Conservation (phyloP, 2,113 vertebrate genomes). For the Heterotilapia buettikoferi region DNA sequence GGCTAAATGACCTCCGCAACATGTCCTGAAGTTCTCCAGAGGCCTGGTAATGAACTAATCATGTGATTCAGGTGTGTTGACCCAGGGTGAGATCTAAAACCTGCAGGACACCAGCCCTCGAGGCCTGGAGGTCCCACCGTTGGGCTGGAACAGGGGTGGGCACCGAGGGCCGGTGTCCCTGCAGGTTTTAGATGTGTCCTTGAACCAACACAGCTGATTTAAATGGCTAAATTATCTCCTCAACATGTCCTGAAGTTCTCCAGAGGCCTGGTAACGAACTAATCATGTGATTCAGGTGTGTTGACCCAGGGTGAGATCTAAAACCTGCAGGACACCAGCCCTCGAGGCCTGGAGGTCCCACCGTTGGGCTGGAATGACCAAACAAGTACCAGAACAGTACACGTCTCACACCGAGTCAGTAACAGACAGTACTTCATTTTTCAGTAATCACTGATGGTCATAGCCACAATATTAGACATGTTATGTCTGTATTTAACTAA, state of each 20-base stretch:
- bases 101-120: neutral
- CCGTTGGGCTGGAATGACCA: neutral
- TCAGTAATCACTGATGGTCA: neutral
- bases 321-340: neutral
- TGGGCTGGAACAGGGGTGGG: neutral
- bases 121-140: too few relatives aligned
- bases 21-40: rapidly evolving
- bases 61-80: neutral
- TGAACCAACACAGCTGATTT: neutral
- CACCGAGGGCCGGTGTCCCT: rapidly evolving
- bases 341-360: neutral
- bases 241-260: rapidly evolving
- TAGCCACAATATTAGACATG: neutral
- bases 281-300: neutral
- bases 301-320: neutral
- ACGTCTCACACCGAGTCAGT: rapidly evolving
- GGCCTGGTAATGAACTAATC: rapidly evolving
- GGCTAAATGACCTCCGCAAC: rapidly evolving
- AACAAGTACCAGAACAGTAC: neutral
- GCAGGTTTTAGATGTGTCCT: neutral
- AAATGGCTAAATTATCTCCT: rapidly evolving
- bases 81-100: neutral
- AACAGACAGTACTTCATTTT: neutral
- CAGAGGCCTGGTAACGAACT: rapidly evolving
- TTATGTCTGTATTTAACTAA: neutral